Evolutionary conservation across 2,797 vertebrate genomes (phyloP), one percentile per base, ranked within the genome.

Genomic region (Todus mexicanus): DNA sequence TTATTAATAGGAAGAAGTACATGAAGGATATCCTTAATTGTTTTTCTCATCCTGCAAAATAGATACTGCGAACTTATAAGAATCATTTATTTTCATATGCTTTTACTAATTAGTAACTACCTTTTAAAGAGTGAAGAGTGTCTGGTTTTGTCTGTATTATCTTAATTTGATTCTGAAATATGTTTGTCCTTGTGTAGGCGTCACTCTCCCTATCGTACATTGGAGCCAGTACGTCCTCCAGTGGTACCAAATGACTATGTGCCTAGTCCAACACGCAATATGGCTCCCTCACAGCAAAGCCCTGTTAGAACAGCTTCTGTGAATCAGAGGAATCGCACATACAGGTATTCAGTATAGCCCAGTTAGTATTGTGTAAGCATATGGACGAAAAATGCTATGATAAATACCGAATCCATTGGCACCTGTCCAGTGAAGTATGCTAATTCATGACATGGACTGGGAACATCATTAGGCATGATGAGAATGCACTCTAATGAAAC

Each of bases 191-290:
- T 97, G 97, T 97, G 97, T 98, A 99, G 99, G 98, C 98, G 99
- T 96, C 98, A 99, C 98, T 99, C 99, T 98, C 99, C 99, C 95
- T 99, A 99, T 97, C 98, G 99, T 98, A 99, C 99, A 38, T 98
- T 99, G 94, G 99, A 99, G 98, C 99, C 99, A 66, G 99, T 99
- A 97, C 99, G 99, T 97, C 99, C 99, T 92, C 99, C 99, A 57
- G 99, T 99, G 98, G 98, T 99, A 97, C 99, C 99, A 98, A 99
- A 99, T 96, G 99, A 99, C 98, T 99, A 99, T 94, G 99, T 99
- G 98, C 98, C 98, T 82, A 99, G 99, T 97, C 99, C 99, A 97
- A 99, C 99, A 90, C 99, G 99, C 98, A 99, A 98, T 98, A 98
- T 98, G 98, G 98, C 98, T 96, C 98, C 98, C 83, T 98, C 99